Evolutionary conservation across 2,113 vertebrate genomes (phyloP).

Genomic region (Laterallus jamaicensis): DNA sequence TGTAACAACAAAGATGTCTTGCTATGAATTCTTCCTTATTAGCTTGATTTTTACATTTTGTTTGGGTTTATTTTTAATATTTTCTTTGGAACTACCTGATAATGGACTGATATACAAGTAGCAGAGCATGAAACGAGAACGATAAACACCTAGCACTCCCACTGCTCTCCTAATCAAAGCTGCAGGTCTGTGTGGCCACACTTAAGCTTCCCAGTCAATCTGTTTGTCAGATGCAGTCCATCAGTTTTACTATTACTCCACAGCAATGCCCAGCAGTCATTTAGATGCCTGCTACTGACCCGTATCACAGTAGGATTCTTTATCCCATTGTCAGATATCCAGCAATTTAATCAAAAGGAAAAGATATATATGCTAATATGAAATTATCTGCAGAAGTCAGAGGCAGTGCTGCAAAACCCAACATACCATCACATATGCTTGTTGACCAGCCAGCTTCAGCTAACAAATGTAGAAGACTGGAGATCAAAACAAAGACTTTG

Average conservation of each 20-base stretch:
- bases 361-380: background rate
- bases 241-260: constrained; percentile 4
- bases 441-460: background rate
- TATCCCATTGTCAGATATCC: background rate
- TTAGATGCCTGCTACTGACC: background rate
- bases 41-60: background rate
- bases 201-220: background rate
- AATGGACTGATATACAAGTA: background rate
- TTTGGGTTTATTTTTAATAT: background rate
- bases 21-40: background rate
- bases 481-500: background rate
- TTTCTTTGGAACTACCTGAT: background rate
- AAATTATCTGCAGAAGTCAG: background rate
- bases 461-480: background rate
- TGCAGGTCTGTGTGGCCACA: background rate
- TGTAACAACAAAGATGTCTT: background rate
- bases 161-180: background rate
- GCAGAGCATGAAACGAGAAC: background rate
- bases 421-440: background rate
- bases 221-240: background rate
- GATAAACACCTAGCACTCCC: background rate
- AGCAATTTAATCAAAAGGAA: background rate
- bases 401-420: background rate
- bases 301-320: background rate
- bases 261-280: background rate